Conservation (phyloP, 2,888 invertebrate species). For the Pheosia gnoma region DNA sequence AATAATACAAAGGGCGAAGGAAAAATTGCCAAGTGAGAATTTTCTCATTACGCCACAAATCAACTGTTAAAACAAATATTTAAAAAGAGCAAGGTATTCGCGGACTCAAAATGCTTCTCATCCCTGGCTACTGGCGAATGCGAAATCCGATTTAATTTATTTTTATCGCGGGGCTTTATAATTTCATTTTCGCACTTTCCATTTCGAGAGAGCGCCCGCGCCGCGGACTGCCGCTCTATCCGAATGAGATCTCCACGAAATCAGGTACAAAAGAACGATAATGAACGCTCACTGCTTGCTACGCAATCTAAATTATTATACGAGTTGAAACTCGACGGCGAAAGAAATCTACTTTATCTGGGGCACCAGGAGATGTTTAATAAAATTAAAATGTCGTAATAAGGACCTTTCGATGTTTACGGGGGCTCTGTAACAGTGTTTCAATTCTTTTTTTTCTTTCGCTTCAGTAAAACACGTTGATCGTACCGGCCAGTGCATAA, state of each 20-base stretch:
- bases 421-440: constrained; percentile 67
- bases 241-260: constrained; percentile 83
- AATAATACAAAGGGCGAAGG: constrained; percentile 55
- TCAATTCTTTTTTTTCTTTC: constrained; percentile 66
- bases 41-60: constrained; percentile 81
- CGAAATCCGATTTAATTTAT: constrained; percentile 85
- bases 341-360: constrained; percentile 82
- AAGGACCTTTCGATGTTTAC: constrained; percentile 71
- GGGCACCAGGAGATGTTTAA: constrained; percentile 76
- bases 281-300: constrained; percentile 84
- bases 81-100: constrained; percentile 79
- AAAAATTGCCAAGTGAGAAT: constrained; percentile 75
- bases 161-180: constrained; percentile 84
- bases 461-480: constrained; percentile 54
- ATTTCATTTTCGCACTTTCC: constrained; percentile 85
- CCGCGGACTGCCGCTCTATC: constrained; percentile 81
- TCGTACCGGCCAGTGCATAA: constrained; percentile 46
- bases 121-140: constrained; percentile 79
- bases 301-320: constrained; percentile 84
- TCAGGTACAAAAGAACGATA: constrained; percentile 84
- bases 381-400: constrained; percentile 80
- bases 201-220: constrained; percentile 80
- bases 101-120: constrained; percentile 78
- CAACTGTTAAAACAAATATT: constrained; percentile 83
- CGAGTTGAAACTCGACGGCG: constrained; percentile 79